These are phyloP conservation scores for Drosophila pegasa DNA, from an alignment of 2,888 invertebrate species.

Conservation along the genomic window DNA sequence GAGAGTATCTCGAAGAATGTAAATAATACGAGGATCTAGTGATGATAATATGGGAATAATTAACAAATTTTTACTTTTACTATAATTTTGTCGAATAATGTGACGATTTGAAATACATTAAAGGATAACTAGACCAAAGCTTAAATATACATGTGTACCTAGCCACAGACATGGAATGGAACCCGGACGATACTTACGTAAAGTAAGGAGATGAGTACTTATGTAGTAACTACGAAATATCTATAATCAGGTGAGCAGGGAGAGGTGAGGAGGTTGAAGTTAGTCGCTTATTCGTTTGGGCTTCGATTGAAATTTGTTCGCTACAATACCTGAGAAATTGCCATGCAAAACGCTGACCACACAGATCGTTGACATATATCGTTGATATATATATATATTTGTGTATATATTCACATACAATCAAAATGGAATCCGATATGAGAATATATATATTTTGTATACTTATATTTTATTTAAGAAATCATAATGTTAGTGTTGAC, in stretches of 20 bases:
- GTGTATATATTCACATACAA: constrained; percentile 32
- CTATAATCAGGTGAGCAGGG: constrained; percentile 22
- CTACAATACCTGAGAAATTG: constrained; percentile 74
- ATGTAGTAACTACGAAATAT: constrained; percentile 36
- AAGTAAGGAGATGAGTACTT: constrained; percentile 40
- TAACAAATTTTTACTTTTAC: constrained; percentile 23
- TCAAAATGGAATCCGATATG: constrained; percentile 49
- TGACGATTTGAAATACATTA: constrained; percentile 43
- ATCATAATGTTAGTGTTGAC: constrained; percentile 60
- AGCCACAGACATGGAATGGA: constrained; percentile 15
- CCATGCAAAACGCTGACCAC: constrained; percentile 43
- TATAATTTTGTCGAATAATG: constrained; percentile 46
- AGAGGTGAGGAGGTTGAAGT: neutral
- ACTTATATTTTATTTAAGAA: constrained; percentile 76
- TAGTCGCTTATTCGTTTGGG: constrained; percentile 54
- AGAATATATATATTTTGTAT: constrained; percentile 71
- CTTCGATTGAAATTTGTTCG: constrained; percentile 59
- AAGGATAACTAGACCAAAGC: constrained; percentile 75
- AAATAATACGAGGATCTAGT: constrained; percentile 34
- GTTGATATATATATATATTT: constrained; percentile 12
- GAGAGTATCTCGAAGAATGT: constrained; percentile 25
- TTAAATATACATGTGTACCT: constrained; percentile 48
- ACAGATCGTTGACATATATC: constrained; percentile 31
- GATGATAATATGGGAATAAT: constrained; percentile 2
- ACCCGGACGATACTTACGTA: constrained; percentile 39